Conservation (phyloP, 2,888 invertebrate species). For the Hypolimnas misippus region DNA sequence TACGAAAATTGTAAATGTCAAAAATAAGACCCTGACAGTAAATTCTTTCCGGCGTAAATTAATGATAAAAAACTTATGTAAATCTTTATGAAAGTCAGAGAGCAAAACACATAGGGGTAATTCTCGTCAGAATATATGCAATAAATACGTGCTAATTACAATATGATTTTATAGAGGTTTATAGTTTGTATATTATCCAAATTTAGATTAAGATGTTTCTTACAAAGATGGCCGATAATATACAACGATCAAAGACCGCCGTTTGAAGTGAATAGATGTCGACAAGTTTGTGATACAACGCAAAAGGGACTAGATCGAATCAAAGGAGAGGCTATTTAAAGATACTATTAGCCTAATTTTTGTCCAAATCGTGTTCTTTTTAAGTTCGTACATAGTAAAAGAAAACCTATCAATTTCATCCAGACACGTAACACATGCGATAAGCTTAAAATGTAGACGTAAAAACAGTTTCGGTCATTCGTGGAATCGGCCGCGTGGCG, state of each 20-base stretch:
- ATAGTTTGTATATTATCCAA: constrained; percentile 6
- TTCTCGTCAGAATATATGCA: too few relatives aligned
- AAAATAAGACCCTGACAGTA: too few relatives aligned
- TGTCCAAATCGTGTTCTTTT: constrained; percentile 17
- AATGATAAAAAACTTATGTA: too few relatives aligned
- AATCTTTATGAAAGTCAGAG: too few relatives aligned
- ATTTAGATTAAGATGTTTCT: constrained; percentile 14
- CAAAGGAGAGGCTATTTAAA: constrained; percentile 54
- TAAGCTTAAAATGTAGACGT: constrained; percentile 56
- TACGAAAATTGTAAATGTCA: too few relatives aligned
- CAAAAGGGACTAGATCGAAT: constrained; percentile 43
- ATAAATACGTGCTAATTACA: too few relatives aligned
- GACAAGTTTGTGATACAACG: constrained; percentile 42
- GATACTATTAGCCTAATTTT: constrained; percentile 63
- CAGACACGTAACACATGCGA: constrained; percentile 57
- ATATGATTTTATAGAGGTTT: too few relatives aligned
- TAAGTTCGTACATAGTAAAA: constrained; percentile 42
- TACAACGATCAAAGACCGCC: constrained; percentile 26
- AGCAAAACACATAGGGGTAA: too few relatives aligned
- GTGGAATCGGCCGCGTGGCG: constrained; percentile 55
- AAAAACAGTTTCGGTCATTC: constrained; percentile 1
- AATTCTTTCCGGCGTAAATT: too few relatives aligned
- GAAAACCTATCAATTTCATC: constrained; percentile 61
- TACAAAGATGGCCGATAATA: constrained; percentile 18
- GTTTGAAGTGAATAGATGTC: constrained; percentile 43